phyloP scores from a whole-genome alignment of 2,113 vertebrate genomes.

The Epinephelus fuscoguttatus region DNA sequence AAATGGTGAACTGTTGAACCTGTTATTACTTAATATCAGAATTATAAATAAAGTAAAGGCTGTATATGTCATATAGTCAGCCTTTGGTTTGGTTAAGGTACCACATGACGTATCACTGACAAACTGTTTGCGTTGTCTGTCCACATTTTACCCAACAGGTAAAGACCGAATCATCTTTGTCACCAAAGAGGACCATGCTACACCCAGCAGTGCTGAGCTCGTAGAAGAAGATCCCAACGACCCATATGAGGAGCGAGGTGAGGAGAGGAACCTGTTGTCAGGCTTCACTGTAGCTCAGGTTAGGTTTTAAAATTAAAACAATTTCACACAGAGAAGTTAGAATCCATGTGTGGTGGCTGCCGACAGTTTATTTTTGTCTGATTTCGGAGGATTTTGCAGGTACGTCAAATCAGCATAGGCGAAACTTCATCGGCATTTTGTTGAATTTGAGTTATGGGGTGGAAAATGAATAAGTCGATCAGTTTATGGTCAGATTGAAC shows the following conservation, averaged over 20 bases:
- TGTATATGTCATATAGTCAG: neutral
- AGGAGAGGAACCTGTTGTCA: constrained; percentile 31
- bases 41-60: neutral
- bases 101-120: neutral
- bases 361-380: too few species aligned
- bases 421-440: too few species aligned
- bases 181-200: constrained; percentile 91
- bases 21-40: neutral
- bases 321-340: too few species aligned
- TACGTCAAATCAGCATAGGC: too few species aligned
- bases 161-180: constrained; percentile 86
- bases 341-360: too few species aligned
- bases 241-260: constrained; percentile 92
- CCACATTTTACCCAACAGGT: constrained; percentile 65
- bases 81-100: neutral
- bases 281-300: neutral
- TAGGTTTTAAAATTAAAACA: neutral
- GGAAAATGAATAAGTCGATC: too few species aligned
- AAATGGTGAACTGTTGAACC: neutral
- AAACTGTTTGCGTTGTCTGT: neutral
- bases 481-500: too few species aligned
- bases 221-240: constrained; percentile 95
- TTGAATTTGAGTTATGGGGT: too few species aligned
- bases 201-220: constrained; percentile 94
- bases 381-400: too few species aligned